phyloP scores from a whole-genome alignment of 1,140 invertebrate genomes.

The Drosophila nebulosa region DNA sequence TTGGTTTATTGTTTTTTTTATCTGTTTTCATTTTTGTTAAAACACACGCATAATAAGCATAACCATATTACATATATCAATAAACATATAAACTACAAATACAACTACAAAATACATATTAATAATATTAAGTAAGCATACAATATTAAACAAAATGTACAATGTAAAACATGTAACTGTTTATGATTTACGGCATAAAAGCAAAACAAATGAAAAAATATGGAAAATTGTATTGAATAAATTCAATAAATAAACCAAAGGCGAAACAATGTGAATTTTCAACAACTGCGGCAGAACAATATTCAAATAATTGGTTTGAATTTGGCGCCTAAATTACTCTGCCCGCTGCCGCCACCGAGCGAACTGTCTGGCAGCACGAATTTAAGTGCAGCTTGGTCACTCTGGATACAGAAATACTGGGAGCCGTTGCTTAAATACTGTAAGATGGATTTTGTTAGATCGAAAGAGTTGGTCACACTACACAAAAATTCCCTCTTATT shows the following conservation, averaged over 20 bases:
- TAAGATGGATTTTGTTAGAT: too few relatives aligned
- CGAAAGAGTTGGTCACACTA: too few relatives aligned
- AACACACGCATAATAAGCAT: constrained; percentile 31
- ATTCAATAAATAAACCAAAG: constrained; percentile 77
- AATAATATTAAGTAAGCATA: constrained; percentile 37
- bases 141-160: constrained; percentile 65
- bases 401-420: too few relatives aligned
- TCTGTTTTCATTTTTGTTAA: constrained; percentile 47
- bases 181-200: constrained; percentile 61
- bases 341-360: too few relatives aligned
- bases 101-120: constrained; percentile 8
- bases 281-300: not conserved
- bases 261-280: not conserved
- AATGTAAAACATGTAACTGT: constrained; percentile 76
- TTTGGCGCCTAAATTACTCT: not conserved
- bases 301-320: not conserved
- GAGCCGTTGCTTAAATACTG: too few relatives aligned
- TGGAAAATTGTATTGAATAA: constrained; percentile 58
- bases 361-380: not conserved
- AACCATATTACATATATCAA: constrained; percentile 34
- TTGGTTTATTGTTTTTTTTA: constrained; percentile 49
- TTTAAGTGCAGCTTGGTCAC: too few relatives aligned
- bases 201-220: constrained; percentile 26
- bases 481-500: too few relatives aligned
- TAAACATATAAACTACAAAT: constrained; percentile 21